Percentiles rank a stretch among this genome's conserved stretches.
Evolutionary conservation across 2,797 vertebrate genomes (phyloP).

Genomic region (Sternarchorhynchus goeldii): DNA sequence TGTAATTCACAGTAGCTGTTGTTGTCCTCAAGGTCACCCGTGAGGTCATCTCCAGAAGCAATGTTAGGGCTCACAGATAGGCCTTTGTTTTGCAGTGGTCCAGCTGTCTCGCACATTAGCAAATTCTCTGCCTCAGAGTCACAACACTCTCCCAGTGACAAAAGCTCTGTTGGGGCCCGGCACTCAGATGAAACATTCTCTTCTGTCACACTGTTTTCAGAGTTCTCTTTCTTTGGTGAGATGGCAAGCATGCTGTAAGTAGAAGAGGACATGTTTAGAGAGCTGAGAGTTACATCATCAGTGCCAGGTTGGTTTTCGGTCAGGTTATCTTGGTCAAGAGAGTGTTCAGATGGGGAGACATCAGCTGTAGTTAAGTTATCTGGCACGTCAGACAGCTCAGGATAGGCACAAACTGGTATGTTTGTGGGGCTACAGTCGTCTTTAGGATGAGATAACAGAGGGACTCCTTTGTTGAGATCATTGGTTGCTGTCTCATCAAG

Average conservation of each 20-base stretch:
- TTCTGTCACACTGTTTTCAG: slow-evolving; percentile 69
- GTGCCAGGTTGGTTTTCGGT: slow-evolving; percentile 72
- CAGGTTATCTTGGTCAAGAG: slow-evolving; percentile 77
- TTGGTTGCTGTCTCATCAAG: slow-evolving; percentile 73
- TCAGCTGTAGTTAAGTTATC: slow-evolving; percentile 74
- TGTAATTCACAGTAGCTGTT: slow-evolving; percentile 65
- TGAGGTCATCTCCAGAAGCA: slow-evolving; percentile 59
- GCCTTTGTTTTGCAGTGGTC: slow-evolving; percentile 59
- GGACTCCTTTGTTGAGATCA: slow-evolving; percentile 82
- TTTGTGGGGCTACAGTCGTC: slow-evolving; percentile 78
- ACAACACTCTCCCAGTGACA: slow-evolving; percentile 69
- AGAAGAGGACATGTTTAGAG: slow-evolving; percentile 65
- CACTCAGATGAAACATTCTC: slow-evolving; percentile 55
- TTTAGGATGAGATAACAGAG: slow-evolving; percentile 74
- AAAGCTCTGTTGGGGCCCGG: slow-evolving; percentile 71
- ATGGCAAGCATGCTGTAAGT: slow-evolving; percentile 77
- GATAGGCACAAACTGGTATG: slow-evolving; percentile 76
- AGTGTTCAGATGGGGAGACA: slow-evolving; percentile 67
- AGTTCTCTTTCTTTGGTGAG: slow-evolving; percentile 84
- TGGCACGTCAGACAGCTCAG: slow-evolving; percentile 72
- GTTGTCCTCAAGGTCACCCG: slow-evolving; percentile 73
- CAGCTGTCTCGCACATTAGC: slow-evolving; percentile 71
- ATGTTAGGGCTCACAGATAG: slow-evolving; percentile 63
- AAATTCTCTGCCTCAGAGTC: slow-evolving; percentile 74
- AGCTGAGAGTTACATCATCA: slow-evolving; percentile 70